A percentile compares a stretch with the other conserved stretches of the same genome.
phyloP scores from a whole-genome alignment of 1,140 invertebrate species.

The Caenorhabditis tropicalis region DNA sequence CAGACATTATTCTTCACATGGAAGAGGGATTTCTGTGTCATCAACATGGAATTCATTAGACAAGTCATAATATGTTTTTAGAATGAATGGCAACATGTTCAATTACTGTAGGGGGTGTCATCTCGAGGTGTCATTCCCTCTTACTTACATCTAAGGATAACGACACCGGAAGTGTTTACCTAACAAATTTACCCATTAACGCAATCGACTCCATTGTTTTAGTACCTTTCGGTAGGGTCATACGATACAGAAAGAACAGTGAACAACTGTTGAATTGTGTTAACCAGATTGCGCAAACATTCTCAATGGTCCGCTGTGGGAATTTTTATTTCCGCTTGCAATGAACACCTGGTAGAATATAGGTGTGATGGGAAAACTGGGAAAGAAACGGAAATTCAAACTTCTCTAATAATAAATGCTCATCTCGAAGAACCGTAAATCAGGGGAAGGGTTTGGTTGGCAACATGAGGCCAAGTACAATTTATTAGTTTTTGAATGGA shows the following conservation, averaged over 20 bases:
- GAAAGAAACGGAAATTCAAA: background rate
- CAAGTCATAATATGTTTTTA: background rate
- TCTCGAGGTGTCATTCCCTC: background rate
- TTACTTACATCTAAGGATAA: conserved; percentile 12
- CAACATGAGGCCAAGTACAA: background rate
- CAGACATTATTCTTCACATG: background rate
- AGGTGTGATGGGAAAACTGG: background rate
- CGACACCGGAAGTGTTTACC: conserved; percentile 34
- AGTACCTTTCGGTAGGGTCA: conserved; percentile 25
- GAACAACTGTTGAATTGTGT: background rate
- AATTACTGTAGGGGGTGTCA: background rate
- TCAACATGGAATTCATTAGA: conserved; percentile 8
- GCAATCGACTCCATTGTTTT: conserved; percentile 32
- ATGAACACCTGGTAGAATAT: background rate
- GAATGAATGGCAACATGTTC: background rate
- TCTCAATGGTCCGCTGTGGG: background rate
- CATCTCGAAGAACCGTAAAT: conserved; percentile 18
- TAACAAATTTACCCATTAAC: conserved; percentile 41
- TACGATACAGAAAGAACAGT: background rate
- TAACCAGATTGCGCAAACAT: conserved; percentile 23
- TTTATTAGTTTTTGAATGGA: conserved; percentile 22
- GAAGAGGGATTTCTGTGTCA: background rate
- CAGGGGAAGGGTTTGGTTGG: conserved; percentile 31
- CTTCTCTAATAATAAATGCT: background rate
- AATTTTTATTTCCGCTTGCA: conserved; percentile 10